phyloP scores from a whole-genome alignment of 2,888 invertebrate genomes.

The Parnassius orleans region DNA sequence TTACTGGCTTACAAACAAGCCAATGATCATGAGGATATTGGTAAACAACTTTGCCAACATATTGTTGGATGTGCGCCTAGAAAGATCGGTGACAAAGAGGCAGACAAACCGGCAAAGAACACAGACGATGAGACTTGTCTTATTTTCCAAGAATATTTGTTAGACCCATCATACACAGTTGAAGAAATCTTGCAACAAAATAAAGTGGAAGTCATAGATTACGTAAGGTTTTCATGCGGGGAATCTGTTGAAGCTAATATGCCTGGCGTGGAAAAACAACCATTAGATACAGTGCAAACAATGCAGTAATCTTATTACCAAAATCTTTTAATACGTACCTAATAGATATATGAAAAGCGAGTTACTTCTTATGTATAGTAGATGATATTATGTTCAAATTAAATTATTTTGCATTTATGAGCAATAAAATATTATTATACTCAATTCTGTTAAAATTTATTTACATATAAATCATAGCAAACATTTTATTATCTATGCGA shows the following conservation, averaged over 20 bases:
- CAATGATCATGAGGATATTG: constrained; percentile 72
- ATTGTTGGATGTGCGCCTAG: constrained; percentile 93
- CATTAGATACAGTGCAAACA: constrained; percentile 82
- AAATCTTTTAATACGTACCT: neutral
- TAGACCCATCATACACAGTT: constrained; percentile 88
- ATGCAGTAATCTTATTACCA: constrained; percentile 71
- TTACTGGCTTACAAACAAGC: constrained; percentile 85
- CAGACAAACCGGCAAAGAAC: constrained; percentile 83
- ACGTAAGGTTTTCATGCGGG: constrained; percentile 93
- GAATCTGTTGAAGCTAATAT: constrained; percentile 75
- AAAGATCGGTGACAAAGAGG: constrained; percentile 84
- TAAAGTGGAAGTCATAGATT: constrained; percentile 86
- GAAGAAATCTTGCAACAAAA: constrained; percentile 85
- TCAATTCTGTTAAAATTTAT: constrained; percentile 19
- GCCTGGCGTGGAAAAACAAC: constrained; percentile 74
- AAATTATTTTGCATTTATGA: constrained; percentile 42
- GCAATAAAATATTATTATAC: constrained; percentile 30
- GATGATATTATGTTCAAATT: constrained; percentile 23
- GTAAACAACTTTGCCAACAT: constrained; percentile 93
- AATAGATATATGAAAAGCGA: constrained; percentile 6
- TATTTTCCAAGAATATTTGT: constrained; percentile 92
- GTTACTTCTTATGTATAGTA: too few species aligned
- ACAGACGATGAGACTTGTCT: constrained; percentile 89
- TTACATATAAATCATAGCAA: constrained; percentile 8
- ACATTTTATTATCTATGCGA: constrained; percentile 28